Evolutionary conservation across 2,888 invertebrate genomes (phyloP).

Genomic region (Helicoverpa assulta): DNA sequence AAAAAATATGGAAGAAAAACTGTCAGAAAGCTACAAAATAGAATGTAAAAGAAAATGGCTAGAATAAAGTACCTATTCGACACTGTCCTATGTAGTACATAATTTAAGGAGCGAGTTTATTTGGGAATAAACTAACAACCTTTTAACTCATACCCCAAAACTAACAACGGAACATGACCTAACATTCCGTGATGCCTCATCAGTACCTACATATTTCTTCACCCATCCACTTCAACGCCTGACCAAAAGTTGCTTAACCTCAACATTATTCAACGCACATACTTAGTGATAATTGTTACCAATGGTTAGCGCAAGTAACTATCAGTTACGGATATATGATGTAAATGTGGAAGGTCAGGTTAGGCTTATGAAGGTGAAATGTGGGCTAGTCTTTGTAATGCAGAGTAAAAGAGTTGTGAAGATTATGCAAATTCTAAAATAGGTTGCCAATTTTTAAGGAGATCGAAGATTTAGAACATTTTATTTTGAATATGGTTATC

Average conservation of each 20-base stretch:
- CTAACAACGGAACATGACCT: too few relatives aligned
- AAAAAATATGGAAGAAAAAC: background rate
- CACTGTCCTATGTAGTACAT: too few relatives aligned
- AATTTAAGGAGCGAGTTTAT: too few relatives aligned
- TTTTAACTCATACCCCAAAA: too few relatives aligned
- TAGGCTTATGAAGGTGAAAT: constrained; percentile 41
- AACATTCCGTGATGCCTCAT: background rate
- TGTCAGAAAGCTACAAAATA: background rate
- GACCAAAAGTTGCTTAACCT: constrained; percentile 39
- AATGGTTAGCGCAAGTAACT: constrained; percentile 44
- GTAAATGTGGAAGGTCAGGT: constrained; percentile 50
- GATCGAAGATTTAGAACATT: too few relatives aligned
- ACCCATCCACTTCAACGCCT: constrained; percentile 17
- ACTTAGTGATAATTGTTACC: constrained; percentile 47
- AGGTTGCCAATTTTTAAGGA: too few relatives aligned
- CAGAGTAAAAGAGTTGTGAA: too few relatives aligned
- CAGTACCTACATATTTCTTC: background rate
- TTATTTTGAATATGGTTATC: too few relatives aligned
- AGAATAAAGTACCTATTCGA: too few relatives aligned
- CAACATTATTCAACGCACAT: constrained; percentile 46
- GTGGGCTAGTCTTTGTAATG: too few relatives aligned
- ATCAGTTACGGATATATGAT: constrained; percentile 60
- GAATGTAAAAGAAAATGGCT: background rate
- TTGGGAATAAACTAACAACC: too few relatives aligned
- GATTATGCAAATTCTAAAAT: too few relatives aligned